phyloP scores from a whole-genome alignment of 2,797 vertebrate species.

The Danio choprae region DNA sequence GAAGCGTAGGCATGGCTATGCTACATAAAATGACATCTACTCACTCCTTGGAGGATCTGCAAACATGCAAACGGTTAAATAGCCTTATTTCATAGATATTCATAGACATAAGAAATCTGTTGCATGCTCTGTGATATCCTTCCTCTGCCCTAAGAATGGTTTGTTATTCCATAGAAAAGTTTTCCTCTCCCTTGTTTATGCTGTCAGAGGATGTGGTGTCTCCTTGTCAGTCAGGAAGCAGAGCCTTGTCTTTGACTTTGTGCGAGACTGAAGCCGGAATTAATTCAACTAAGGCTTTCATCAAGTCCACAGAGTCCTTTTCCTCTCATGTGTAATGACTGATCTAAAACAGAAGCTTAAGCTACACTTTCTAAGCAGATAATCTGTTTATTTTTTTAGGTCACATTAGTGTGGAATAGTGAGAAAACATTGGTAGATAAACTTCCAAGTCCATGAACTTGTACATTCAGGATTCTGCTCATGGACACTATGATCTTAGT shows the following conservation, averaged over 20 bases:
- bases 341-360: slow-evolving; percentile 28
- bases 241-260: slow-evolving; percentile 43
- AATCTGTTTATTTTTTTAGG: slow-evolving; percentile 28
- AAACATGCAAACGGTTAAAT: background rate
- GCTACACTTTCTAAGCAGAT: slow-evolving; percentile 31
- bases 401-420: slow-evolving; percentile 15
- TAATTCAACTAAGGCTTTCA: slow-evolving; percentile 25
- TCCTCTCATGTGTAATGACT: slow-evolving; percentile 48
- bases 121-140: background rate
- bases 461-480: slow-evolving; percentile 14
- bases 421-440: slow-evolving; percentile 47
- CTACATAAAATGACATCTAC: slow-evolving; percentile 23
- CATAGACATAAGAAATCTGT: background rate
- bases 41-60: background rate
- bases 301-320: slow-evolving; percentile 53
- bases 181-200: slow-evolving; percentile 34
- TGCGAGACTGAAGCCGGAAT: slow-evolving; percentile 47
- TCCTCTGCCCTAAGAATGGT: background rate
- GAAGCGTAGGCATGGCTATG: slow-evolving; percentile 1
- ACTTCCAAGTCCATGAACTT: slow-evolving; percentile 45
- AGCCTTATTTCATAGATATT: background rate
- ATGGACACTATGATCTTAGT: too few species aligned
- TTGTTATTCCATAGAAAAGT: slow-evolving; percentile 22
- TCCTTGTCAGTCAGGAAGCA: slow-evolving; percentile 19
- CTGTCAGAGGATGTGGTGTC: slow-evolving; percentile 29